phyloP scores from a whole-genome alignment of 2,113 vertebrate genomes.

The Salvelinus alpinus region DNA sequence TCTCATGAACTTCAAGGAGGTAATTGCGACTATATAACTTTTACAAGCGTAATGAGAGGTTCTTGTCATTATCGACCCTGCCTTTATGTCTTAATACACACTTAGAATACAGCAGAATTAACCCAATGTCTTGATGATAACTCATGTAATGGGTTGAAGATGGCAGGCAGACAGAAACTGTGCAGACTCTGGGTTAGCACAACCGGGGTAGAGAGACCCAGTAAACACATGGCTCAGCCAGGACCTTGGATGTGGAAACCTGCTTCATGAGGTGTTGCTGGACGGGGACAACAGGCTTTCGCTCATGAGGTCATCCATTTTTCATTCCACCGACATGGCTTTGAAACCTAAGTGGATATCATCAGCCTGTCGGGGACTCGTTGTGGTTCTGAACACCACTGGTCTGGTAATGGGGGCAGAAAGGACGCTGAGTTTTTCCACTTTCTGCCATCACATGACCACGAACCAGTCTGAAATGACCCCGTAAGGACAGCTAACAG shows the following conservation, averaged over 20 bases:
- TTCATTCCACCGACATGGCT: conserved; percentile 2
- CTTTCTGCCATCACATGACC: conserved; percentile 31
- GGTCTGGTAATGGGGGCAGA: conserved; percentile 32
- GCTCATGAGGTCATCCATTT: conserved; percentile 54
- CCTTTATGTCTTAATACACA: not conserved
- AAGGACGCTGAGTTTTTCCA: conserved; percentile 34
- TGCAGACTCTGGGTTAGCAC: conserved; percentile 28
- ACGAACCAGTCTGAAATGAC: conserved; percentile 25
- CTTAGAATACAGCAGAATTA: not conserved
- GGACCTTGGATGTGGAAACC: conserved; percentile 51
- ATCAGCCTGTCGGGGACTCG: conserved; percentile 15
- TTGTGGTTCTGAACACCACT: conserved; percentile 34
- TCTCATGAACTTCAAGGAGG: not conserved
- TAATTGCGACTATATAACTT: conserved; percentile 43
- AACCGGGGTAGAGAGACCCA: conserved; percentile 24
- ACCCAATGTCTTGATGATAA: not conserved
- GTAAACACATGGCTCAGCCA: conserved; percentile 36
- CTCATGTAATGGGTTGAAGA: conserved; percentile 22
- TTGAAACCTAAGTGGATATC: conserved; percentile 8
- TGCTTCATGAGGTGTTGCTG: conserved; percentile 70
- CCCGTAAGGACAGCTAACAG: conserved; percentile 18
- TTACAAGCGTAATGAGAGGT: conserved; percentile 43
- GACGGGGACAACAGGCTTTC: conserved; percentile 53
- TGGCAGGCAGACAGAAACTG: conserved; percentile 25
- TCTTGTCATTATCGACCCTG: conserved; percentile 21